phyloP scores from a whole-genome alignment of 2,113 vertebrate genomes.

The Rissa tridactyla region DNA sequence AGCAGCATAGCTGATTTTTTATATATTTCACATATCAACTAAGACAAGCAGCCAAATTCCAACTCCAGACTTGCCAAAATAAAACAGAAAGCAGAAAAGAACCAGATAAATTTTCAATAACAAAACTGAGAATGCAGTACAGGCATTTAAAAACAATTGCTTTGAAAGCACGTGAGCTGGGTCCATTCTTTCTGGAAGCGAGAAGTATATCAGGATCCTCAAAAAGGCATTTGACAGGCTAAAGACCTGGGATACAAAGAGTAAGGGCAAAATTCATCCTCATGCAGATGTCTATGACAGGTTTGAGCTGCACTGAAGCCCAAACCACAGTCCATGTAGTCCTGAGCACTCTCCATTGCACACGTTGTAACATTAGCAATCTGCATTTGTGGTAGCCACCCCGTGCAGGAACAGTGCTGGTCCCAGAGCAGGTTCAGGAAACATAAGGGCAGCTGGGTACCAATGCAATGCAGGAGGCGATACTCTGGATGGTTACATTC shows the following conservation, averaged over 20 bases:
- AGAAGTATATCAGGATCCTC: neutral
- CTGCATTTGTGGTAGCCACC: neutral
- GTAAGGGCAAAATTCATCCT: neutral
- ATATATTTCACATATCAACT: neutral
- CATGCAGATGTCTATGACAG: neutral
- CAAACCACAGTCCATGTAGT: accelerated
- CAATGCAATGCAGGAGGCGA: neutral
- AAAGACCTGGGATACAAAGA: neutral
- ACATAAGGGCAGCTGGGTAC: neutral
- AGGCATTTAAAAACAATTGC: neutral
- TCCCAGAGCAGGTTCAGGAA: neutral
- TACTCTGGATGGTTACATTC: neutral
- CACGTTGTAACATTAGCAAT: accelerated
- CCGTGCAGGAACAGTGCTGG: neutral
- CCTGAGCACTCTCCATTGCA: neutral
- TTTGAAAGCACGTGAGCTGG: neutral
- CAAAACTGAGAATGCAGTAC: neutral
- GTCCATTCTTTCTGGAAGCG: neutral
- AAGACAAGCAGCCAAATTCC: neutral
- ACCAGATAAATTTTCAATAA: neutral
- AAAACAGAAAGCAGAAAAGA: neutral
- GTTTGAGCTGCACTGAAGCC: neutral
- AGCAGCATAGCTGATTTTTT: neutral
- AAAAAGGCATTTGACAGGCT: neutral
- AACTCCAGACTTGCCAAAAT: neutral